Conservation (phyloP, 2,797 vertebrate species). For the Propithecus deckenii region DNA sequence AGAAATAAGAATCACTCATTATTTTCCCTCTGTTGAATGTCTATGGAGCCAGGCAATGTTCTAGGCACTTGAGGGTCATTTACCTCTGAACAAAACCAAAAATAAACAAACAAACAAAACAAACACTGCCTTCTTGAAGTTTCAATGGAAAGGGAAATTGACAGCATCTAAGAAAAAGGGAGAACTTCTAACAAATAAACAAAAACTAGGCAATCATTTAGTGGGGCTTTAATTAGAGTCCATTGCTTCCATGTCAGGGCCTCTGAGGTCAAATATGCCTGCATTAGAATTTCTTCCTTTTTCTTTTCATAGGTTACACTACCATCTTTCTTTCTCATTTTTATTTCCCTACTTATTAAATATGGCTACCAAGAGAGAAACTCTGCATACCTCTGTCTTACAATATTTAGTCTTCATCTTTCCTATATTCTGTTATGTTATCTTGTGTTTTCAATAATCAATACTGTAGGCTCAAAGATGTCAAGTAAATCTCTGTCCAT, state of each 20-base stretch:
- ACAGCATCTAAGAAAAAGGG: neutral
- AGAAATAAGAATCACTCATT: neutral
- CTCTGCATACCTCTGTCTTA: neutral
- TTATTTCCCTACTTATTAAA: neutral
- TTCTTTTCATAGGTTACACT: neutral
- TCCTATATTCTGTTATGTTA: neutral
- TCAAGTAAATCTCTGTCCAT: neutral
- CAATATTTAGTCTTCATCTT: neutral
- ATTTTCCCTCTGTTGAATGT: neutral
- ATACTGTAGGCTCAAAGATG: neutral
- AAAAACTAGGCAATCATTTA: neutral
- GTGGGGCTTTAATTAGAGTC: neutral
- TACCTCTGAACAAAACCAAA: neutral
- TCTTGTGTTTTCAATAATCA: neutral
- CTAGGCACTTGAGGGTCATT: neutral
- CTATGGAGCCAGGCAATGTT: neutral
- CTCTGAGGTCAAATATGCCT: neutral
- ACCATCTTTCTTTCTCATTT: neutral
- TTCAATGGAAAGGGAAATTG: constrained; percentile 12
- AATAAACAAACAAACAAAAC: neutral
- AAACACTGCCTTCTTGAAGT: neutral
- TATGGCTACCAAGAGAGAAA: neutral
- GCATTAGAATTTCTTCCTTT: neutral
- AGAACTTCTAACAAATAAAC: neutral
- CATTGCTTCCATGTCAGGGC: neutral